Base-by-base conservation (phyloP, 2,113 vertebrate species). In the Cyprinodon variegatus region DNA sequence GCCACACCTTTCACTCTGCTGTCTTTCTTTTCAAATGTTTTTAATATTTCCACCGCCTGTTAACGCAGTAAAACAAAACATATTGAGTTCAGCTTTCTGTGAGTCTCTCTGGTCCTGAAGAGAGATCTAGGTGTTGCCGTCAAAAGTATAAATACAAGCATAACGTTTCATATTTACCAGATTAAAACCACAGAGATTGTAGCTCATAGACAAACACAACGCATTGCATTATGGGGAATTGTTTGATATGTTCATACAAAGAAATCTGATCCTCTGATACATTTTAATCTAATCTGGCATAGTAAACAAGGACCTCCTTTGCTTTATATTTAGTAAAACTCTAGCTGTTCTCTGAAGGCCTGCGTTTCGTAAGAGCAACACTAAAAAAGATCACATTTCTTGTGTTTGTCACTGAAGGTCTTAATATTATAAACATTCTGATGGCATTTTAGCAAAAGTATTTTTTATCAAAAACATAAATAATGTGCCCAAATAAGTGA, bases 21-120 rank as follows among this genome's bases (percentile, higher is more conserved):
- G 77, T 98, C 98, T 76, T 96, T 99, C 90, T 98, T 99, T 90
- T 97, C 97, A 91, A 99, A 98, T 65, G 95, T 96, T 94, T 99
- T 99, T 84, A 99, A 91, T 1, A 96, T 97, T 78, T 98, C 96
- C 63, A 97, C 93, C 46, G 98, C 97, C 98, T 99, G 87, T 45
- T 57, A 20, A 77, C 46, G 80, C 46, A 81, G 1, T 6, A 57
- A 57, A 29, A 66, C 2, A 68, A 36, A 22, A 43, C 40, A 4
- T 13, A 9, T 17, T 61, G 45, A 74, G 29, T 22, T 29, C 65
- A 65, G 7, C 20, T 40, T 22, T 40, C 4, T n/a, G 17, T 36
- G 14, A 14, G 37, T 40, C 17, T 40, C 17, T 20, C 11, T 20
- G 9, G 17, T 64, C 62, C 8, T 40, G 37, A 40, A 39, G 37